These are phyloP conservation scores for Opisthograptis luteolata DNA, from an alignment of 2,888 invertebrate species.

Conservation along the genomic window DNA sequence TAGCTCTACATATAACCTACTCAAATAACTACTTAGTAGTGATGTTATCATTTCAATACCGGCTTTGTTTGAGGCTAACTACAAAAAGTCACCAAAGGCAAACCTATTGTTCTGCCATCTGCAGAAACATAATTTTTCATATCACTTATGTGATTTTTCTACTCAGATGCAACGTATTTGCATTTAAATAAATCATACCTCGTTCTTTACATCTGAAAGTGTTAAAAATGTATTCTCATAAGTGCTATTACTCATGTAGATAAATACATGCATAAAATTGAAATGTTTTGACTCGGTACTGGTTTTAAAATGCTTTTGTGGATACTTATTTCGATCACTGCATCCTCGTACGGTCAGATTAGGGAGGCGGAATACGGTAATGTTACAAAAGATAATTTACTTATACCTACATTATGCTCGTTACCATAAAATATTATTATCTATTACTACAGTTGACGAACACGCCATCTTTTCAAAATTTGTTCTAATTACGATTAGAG, in stretches of 20 bases:
- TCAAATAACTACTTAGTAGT: no score
- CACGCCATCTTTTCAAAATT: no score
- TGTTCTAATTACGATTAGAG: no score
- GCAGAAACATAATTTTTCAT: not conserved
- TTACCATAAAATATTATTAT: no score
- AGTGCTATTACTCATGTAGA: no score
- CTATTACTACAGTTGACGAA: no score
- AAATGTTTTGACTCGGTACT: not conserved
- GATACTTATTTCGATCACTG: conserved; percentile 5
- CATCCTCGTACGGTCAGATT: conserved; percentile 1
- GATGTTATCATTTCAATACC: conserved; percentile 61
- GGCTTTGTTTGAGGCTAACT: conserved; percentile 50
- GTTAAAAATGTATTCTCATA: not conserved
- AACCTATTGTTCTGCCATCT: conserved; percentile 45
- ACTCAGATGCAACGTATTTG: conserved; percentile 3
- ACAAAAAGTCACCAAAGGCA: conserved; percentile 39
- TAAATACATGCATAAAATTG: not conserved
- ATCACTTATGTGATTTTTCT: not conserved
- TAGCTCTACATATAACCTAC: no score
- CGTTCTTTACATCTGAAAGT: not conserved
- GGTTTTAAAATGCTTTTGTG: conserved; percentile 7
- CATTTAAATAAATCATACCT: not conserved
- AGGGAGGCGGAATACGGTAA: conserved; percentile 17
- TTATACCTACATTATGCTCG: no score
- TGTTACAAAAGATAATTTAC: not conserved